Conservation (phyloP, 2,113 vertebrate genomes). For the Microtus oregoni region DNA sequence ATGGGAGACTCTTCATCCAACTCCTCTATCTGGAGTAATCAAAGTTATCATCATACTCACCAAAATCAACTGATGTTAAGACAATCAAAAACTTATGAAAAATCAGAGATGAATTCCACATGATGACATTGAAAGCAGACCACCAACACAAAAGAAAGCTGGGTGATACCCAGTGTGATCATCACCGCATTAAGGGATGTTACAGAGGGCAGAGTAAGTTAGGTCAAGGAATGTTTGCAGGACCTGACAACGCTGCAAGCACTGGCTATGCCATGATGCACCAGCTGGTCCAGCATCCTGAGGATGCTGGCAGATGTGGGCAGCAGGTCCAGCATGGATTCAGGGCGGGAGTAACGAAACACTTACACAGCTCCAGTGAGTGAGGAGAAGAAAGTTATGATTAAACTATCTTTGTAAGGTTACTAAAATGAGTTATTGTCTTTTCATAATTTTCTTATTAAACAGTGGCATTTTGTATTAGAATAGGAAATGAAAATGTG, state of each 20-base stretch:
- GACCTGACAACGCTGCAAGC: not conserved
- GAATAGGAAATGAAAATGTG: constrained; percentile 14
- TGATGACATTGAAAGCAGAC: not conserved
- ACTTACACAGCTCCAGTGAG: not conserved
- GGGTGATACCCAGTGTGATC: not conserved
- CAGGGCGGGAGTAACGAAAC: not conserved
- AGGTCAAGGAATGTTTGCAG: not conserved
- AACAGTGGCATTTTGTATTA: not conserved
- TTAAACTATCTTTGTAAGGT: not conserved
- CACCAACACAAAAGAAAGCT: not conserved
- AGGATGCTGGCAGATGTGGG: not conserved
- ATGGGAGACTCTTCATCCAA: not conserved
- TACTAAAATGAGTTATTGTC: not conserved
- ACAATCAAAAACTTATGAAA: constrained; percentile 49
- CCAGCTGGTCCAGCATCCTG: not conserved
- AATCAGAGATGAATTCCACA: not conserved
- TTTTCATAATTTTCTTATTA: not conserved
- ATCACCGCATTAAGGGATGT: too few relatives aligned
- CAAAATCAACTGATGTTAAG: constrained; percentile 48
- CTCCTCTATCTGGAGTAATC: constrained; percentile 63
- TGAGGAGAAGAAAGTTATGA: not conserved
- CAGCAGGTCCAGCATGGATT: too few relatives aligned
- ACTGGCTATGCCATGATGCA: not conserved
- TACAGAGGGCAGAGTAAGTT: not conserved
- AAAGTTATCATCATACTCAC: constrained; percentile 37